phyloP scores from a whole-genome alignment of 2,888 invertebrate genomes.

The Plagodis pulveraria region DNA sequence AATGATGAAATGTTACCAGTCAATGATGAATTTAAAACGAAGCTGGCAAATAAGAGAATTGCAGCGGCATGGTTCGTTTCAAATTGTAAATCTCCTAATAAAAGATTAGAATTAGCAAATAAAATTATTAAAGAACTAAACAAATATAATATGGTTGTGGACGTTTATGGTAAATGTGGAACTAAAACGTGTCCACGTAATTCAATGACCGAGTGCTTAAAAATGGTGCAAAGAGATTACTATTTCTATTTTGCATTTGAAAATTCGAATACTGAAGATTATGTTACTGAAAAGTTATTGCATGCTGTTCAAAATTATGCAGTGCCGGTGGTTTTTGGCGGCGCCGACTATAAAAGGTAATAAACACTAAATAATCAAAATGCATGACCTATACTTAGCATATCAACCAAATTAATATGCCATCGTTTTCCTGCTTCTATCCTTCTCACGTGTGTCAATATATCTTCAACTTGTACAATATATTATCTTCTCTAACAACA shows the following conservation, averaged over 20 bases:
- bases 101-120: constrained; percentile 28
- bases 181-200: constrained; percentile 37
- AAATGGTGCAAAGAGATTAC: constrained; percentile 47
- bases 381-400: too few species aligned
- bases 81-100: constrained; percentile 51
- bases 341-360: constrained; percentile 80
- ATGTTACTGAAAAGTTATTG: constrained; percentile 60
- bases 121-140: too few species aligned
- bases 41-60: constrained; percentile 30
- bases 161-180: constrained; percentile 55
- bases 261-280: constrained; percentile 56
- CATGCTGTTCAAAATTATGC: constrained; percentile 77
- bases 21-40: constrained; percentile 37
- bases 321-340: constrained; percentile 87
- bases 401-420: too few species aligned
- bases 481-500: too few species aligned
- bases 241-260: constrained; percentile 64
- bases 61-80: constrained; percentile 60
- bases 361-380: too few species aligned
- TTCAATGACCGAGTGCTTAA: constrained; percentile 34
- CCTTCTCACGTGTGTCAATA: too few species aligned
- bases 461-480: too few species aligned
- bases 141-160: constrained; percentile 41
- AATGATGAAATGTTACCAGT: constrained; percentile 50
- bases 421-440: too few species aligned